Percentiles rank a stretch among this genome's conserved stretches.
Evolutionary conservation across 2,888 invertebrate species (phyloP).

Genomic region (Onchidella celtica): DNA sequence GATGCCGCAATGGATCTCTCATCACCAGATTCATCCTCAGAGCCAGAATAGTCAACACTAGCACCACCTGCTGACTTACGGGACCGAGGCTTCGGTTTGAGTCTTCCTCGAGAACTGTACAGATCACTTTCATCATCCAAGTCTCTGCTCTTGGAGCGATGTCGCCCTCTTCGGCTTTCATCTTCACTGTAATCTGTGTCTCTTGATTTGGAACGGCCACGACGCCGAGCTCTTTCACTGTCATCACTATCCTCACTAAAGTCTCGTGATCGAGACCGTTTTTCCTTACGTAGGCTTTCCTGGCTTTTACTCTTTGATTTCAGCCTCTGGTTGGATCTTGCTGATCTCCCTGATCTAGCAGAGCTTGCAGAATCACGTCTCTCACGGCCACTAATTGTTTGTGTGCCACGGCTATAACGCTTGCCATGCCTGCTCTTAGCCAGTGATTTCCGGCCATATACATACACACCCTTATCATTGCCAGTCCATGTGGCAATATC

Average conservation of each 20-base stretch:
- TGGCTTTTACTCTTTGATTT: constrained; percentile 43
- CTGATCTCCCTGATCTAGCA: constrained; percentile 32
- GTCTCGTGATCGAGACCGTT: constrained; percentile 26
- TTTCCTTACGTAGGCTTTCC: constrained; percentile 37
- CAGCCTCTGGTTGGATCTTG: not conserved
- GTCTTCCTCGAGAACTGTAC: constrained; percentile 38
- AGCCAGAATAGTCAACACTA: constrained; percentile 33
- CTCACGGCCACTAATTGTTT: constrained; percentile 24
- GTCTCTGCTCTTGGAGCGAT: constrained; percentile 4
- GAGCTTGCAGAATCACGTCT: constrained; percentile 42
- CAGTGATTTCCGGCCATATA: constrained; percentile 56
- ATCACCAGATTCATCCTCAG: constrained; percentile 24
- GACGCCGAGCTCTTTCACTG: constrained; percentile 15
- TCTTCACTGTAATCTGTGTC: constrained; percentile 34
- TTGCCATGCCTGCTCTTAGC: constrained; percentile 48
- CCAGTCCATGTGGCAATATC: constrained; percentile 73
- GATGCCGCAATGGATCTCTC: not conserved
- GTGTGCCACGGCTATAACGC: constrained; percentile 56
- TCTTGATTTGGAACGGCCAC: not conserved
- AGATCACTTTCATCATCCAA: constrained; percentile 18
- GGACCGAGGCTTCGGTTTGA: constrained; percentile 65
- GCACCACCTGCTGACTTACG: constrained; percentile 59
- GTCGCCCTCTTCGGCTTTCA: not conserved
- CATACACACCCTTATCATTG: constrained; percentile 55
- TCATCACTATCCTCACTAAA: constrained; percentile 8